Percentiles rank a stretch among this genome's conserved stretches.
These are phyloP conservation scores for Echinops telfairi DNA, from an alignment of 2,113 vertebrate genomes.

Conservation along the genomic window DNA sequence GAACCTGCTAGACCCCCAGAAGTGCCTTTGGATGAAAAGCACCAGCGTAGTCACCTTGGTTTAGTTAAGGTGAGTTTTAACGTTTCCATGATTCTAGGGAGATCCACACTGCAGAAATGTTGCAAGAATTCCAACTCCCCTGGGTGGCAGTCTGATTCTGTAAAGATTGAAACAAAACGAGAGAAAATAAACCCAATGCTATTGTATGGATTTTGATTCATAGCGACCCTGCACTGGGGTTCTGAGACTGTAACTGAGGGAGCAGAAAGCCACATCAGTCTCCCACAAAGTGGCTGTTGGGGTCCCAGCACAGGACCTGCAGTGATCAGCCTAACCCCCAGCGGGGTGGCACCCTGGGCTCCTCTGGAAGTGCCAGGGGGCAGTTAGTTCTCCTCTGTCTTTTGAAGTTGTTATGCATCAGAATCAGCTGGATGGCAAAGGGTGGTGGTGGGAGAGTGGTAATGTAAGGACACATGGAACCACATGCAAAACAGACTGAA, in stretches of 20 bases:
- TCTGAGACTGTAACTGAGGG: no score
- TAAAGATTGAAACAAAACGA: neutral
- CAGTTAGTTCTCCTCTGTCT: neutral
- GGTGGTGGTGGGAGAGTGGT: neutral
- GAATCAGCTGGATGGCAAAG: neutral
- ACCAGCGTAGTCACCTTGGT: neutral
- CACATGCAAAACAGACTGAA: neutral
- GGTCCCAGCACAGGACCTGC: no score
- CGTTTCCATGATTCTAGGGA: neutral
- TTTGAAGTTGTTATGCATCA: neutral
- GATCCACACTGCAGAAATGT: neutral
- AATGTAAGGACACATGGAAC: neutral
- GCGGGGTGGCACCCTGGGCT: no score
- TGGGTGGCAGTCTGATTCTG: neutral
- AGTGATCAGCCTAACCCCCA: no score
- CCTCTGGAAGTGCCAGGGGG: neutral
- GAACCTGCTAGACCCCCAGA: neutral
- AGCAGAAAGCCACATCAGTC: no score
- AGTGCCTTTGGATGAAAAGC: constrained; percentile 9
- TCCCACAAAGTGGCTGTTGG: no score
- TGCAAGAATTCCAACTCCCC: neutral
- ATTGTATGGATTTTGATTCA: no score
- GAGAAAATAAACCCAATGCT: no score
- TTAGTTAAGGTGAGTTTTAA: neutral
- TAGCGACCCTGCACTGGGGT: neutral